Evolutionary conservation across 1,140 invertebrate species (phyloP).

Genomic region (Lysiphlebus fabarum): DNA sequence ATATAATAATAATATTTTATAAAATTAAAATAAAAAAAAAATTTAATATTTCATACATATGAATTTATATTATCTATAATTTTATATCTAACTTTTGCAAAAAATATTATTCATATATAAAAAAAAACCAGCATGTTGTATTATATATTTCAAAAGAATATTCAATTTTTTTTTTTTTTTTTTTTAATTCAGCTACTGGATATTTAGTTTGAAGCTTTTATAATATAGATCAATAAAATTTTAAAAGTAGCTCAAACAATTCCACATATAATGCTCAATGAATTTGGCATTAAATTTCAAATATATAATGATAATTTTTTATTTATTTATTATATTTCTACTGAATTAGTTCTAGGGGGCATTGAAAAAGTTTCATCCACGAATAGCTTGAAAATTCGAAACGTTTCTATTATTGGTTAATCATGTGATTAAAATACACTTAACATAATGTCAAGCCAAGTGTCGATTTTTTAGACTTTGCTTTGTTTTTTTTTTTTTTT

Average conservation of each 20-base stretch:
- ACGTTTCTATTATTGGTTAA: slow-evolving; percentile 8
- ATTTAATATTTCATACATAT: too few relatives aligned
- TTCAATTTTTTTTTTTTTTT: background rate
- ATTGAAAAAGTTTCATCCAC: background rate
- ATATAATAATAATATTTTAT: too few relatives aligned
- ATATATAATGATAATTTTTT: too few relatives aligned
- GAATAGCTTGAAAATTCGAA: background rate
- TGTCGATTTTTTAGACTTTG: background rate
- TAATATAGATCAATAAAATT: slow-evolving; percentile 24
- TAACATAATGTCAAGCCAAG: slow-evolving; percentile 6
- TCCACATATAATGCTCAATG: background rate
- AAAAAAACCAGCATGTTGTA: background rate
- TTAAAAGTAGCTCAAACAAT: slow-evolving; percentile 17
- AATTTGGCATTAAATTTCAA: too few relatives aligned
- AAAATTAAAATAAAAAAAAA: too few relatives aligned
- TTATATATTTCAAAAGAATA: background rate
- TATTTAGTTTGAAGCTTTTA: background rate
- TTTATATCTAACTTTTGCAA: background rate
- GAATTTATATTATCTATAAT: too few relatives aligned
- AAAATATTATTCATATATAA: background rate
- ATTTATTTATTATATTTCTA: too few relatives aligned
- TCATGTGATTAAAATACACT: too few relatives aligned
- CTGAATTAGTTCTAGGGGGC: background rate
- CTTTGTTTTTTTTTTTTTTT: too few relatives aligned
- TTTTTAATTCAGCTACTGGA: background rate